A percentile compares a stretch with the other conserved stretches of the same genome.
Conservation (phyloP, 2,113 vertebrate species). For the Oreochromis spilurus region DNA sequence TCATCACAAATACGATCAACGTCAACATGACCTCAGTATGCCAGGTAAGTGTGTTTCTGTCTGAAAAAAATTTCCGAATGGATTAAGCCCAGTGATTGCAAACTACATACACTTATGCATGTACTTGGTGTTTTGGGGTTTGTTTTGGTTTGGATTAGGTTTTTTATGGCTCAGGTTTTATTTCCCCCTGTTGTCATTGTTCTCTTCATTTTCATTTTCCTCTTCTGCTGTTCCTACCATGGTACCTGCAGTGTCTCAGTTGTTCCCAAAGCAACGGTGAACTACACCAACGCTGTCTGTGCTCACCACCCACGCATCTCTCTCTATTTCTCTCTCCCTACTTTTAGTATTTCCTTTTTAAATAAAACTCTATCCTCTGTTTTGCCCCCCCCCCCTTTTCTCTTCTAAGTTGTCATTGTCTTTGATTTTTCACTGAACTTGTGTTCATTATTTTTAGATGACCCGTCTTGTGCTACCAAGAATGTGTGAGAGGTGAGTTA, state of each 20-base stretch:
- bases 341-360: not conserved
- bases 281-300: constrained; percentile 74
- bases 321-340: constrained; percentile 7
- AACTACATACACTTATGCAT: not conserved
- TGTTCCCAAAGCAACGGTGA: constrained; percentile 74
- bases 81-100: not conserved
- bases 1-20: constrained; percentile 82
- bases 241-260: constrained; percentile 65
- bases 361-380: not conserved
- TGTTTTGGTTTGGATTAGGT: not conserved
- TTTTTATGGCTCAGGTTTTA: not conserved
- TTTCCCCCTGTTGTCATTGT: not conserved
- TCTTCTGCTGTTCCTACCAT: constrained; percentile 32
- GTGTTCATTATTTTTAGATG: constrained; percentile 75
- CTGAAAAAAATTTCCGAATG: too few relatives aligned
- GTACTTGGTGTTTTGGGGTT: not conserved
- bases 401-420: not conserved
- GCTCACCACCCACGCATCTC: constrained; percentile 67
- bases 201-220: not conserved
- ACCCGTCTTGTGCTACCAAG: constrained; percentile 89
- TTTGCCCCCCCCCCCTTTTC: not conserved
- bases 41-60: constrained; percentile 74
- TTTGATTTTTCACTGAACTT: not conserved
- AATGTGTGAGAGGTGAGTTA: constrained; percentile 91
- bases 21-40: constrained; percentile 86